Evolutionary conservation across 2,113 vertebrate genomes (phyloP).

Genomic region (Salminus brasiliensis): DNA sequence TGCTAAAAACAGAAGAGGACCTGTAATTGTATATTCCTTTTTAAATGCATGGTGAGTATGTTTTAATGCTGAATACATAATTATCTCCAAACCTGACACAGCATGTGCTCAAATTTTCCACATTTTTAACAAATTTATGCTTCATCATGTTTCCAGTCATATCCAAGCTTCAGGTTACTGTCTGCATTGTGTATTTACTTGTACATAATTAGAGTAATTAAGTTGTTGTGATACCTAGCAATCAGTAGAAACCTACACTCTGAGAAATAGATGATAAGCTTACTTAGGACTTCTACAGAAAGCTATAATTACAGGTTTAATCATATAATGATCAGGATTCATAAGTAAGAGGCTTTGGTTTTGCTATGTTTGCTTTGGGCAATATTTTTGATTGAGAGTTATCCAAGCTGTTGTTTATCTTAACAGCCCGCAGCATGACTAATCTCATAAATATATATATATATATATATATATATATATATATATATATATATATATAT

Average conservation of each 20-base stretch:
- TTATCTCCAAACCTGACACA: neutral
- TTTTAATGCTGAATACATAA: neutral
- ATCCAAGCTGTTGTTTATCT: neutral
- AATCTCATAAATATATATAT: neutral
- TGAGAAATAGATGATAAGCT: neutral
- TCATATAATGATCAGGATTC: neutral
- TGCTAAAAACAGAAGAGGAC: too few species aligned
- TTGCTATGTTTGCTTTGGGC: neutral
- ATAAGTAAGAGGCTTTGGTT: neutral
- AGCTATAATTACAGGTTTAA: neutral
- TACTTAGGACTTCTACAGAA: neutral
- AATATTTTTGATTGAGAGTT: neutral
- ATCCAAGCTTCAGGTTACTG: neutral
- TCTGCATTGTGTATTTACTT: neutral
- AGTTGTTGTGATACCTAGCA: neutral
- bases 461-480: too few species aligned
- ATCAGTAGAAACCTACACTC: neutral
- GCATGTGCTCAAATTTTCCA: neutral
- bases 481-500: too few species aligned
- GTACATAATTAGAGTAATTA: neutral
- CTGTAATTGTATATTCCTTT: too few species aligned
- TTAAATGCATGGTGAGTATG: neutral
- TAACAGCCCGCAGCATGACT: neutral
- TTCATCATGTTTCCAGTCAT: neutral
- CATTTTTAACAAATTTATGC: neutral